Base-by-base conservation (phyloP, 2,113 vertebrate genomes). In the Epinephelus moara region DNA sequence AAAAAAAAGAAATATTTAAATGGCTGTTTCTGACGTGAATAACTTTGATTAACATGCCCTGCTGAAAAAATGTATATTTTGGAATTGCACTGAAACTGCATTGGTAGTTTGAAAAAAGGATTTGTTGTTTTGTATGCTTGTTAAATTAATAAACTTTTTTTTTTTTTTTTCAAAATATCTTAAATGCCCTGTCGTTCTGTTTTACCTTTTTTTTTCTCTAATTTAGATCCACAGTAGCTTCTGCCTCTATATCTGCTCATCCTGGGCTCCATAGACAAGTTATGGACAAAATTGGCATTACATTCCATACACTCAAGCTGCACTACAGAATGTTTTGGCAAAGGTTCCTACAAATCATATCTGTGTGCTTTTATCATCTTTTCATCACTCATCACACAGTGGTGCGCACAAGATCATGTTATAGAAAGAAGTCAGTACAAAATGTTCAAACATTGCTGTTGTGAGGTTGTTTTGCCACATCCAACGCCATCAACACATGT, bases 81-180 rank as follows among this genome's bases (percentile, higher is more conserved):
- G 92, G 85, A 94, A 94, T 93, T 95, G 94, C 95, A 95, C 94
- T 94, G 91, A 94, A 95, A 91, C 84, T 82, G 85, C 82, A 79
- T 92, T 88, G 82, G 84, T 92, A 86, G 91, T 91, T 94, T 94
- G 78, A 86, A 86, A 82, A 85, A 70, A 81, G 57, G 15, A 85
- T 85, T 81, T 92, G 84, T 93, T 93, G 85, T 94, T 95, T 95
- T 95, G 84, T 93, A 95, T 93, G 93, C 91, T 92, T 94, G 91
- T 93, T 92, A 91, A 94, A 88, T 95, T 94, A 93, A 93, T 93
- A 95, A 95, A 95, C 75, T 53, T 88, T 87, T 82, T 89, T 72
- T 84, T 25, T 27, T 27, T 92, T 84, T 92, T 92, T 92, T 55
- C 42, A 83, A 84, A 84, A 84, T 72, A 85, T 81, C 25, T 72